A percentile compares a stretch with the other conserved stretches of the same genome.
Evolutionary conservation across 1,140 invertebrate species (phyloP).

Genomic region (Streblospio benedicti): DNA sequence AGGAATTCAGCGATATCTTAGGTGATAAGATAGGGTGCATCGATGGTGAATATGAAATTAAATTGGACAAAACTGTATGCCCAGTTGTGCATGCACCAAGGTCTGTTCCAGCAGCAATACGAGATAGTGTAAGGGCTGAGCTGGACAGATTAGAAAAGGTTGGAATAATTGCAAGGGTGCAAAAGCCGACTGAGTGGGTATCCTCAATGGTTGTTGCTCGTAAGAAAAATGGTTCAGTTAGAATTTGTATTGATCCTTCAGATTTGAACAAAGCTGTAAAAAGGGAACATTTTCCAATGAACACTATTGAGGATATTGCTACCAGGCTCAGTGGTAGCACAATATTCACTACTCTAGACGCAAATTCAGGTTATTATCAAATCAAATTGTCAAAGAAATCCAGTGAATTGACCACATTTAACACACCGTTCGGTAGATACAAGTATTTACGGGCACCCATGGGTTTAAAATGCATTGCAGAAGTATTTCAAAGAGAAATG

Average conservation of each 20-base stretch:
- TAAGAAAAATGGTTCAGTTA: conserved; percentile 20
- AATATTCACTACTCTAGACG: no score
- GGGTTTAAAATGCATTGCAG: background rate
- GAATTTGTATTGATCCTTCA: conserved; percentile 25
- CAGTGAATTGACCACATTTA: conserved; percentile 2
- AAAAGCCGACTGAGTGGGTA: conserved; percentile 21
- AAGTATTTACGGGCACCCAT: background rate
- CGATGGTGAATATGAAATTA: conserved; percentile 9
- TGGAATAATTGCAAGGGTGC: conserved; percentile 20
- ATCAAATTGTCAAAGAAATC: background rate
- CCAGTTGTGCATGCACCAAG: conserved; percentile 9
- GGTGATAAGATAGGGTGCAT: conserved; percentile 19
- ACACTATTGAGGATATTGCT: background rate
- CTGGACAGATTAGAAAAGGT: conserved; percentile 19
- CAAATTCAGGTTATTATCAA: background rate
- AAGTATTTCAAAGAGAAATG: background rate
- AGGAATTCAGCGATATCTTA: no score
- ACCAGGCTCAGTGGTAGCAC: background rate
- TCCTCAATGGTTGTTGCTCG: conserved; percentile 19
- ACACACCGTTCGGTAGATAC: conserved; percentile 12
- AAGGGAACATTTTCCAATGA: background rate
- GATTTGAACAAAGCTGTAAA: background rate
- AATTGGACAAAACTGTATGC: background rate
- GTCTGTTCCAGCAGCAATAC: conserved; percentile 8
- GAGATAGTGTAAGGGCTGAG: conserved; percentile 25